These are phyloP conservation scores for Tinea trinotella DNA, from an alignment of 2,888 invertebrate genomes.

Conservation along the genomic window DNA sequence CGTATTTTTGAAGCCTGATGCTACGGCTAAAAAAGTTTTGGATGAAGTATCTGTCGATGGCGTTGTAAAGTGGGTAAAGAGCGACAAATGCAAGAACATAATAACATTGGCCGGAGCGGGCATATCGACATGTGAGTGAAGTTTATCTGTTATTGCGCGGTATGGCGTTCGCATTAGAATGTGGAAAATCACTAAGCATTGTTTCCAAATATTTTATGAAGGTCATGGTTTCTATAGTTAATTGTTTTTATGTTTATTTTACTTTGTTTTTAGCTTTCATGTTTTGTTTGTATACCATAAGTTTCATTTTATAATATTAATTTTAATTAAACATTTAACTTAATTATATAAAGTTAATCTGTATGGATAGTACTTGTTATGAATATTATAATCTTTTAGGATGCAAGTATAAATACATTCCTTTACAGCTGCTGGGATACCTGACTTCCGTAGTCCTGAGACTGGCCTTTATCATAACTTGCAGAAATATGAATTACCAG, in stretches of 20 bases:
- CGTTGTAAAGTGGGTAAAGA: constrained; percentile 83
- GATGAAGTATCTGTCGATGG: constrained; percentile 82
- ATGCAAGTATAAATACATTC: too few species aligned
- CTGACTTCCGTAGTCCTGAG: constrained; percentile 94
- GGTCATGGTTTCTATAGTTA: neutral
- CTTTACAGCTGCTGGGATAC: constrained; percentile 90
- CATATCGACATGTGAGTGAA: constrained; percentile 90
- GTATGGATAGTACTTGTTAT: too few species aligned
- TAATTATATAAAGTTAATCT: too few species aligned
- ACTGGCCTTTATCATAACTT: constrained; percentile 94
- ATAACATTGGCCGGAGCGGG: constrained; percentile 97
- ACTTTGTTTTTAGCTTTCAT: neutral
- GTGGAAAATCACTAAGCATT: neutral
- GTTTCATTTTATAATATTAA: too few species aligned
- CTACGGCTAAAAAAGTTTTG: constrained; percentile 64
- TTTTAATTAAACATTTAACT: too few species aligned
- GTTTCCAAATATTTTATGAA: neutral
- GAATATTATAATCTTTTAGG: too few species aligned
- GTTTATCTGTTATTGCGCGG: constrained; percentile 17
- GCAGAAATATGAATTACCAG: constrained; percentile 90
- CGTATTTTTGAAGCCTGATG: constrained; percentile 64
- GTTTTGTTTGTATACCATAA: neutral
- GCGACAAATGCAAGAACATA: constrained; percentile 84
- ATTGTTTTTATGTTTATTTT: neutral
- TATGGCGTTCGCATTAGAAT: neutral